Evolutionary conservation across 1,140 invertebrate species (phyloP), one percentile per base, ranked within the genome.

Genomic region (Lucilia cuprina): DNA sequence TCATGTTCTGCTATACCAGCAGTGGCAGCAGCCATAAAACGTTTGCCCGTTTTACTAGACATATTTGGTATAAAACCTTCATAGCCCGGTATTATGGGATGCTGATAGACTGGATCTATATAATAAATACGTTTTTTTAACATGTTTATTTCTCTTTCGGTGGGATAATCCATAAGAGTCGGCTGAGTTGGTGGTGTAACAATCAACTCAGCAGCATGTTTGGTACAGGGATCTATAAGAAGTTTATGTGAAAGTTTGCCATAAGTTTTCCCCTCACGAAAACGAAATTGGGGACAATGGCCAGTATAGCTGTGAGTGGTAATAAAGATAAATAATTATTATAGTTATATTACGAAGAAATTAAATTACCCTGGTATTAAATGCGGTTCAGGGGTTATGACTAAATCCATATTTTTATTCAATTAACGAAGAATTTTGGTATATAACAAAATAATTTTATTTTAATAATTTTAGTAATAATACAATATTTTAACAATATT

Each of bases 271-370:
- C 95, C 95, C 75, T 94, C 93, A 74, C 93, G 93, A 87, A 93
- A 95, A 47, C 93, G 94, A 90, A 94, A 94, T 86, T 95, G 94
- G 2, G 95, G 94, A 88, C 94, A 95, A 87, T 95, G 94, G 14
- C 95, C 95, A 4, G 94, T 94, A 87, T 96, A 96, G 65, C 95
- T 96, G 41, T 30, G 5, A 78, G 84, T 83, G n/a, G 19, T 30
- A 19, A n/a, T 65, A 7, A 84, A 5, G 13, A 10, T 13, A 21
- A 47, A 13, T 17, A 74, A 10, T 47, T n/a, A 21, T 82, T 41
- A 30, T 2, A 30, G 25, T 30, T 10, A 30, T 12, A 17, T 55
- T 49, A 2, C 21, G 7, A 2, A 92, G 2, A 41, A 8, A 5
- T 41, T 3, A 41, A 30, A 2, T 41, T 91, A 94, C 93, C 93